These are phyloP conservation scores for Tetragnatha versicolor DNA, from an alignment of 1,140 invertebrate genomes.

Conservation along the genomic window DNA sequence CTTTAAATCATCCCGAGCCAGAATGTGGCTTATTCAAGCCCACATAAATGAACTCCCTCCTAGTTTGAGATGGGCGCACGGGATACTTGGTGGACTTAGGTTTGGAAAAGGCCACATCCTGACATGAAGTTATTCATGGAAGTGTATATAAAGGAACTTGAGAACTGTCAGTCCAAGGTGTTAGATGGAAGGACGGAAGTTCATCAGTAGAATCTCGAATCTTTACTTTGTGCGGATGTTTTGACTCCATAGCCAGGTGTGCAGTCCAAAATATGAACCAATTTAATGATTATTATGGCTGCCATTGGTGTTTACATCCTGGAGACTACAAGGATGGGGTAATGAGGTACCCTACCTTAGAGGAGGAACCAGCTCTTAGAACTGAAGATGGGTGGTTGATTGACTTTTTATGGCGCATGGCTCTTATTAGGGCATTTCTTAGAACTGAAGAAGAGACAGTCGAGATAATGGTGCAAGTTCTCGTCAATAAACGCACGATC, in stretches of 20 bases:
- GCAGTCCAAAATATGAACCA: slow-evolving; percentile 1
- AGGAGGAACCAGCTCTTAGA: too few species aligned
- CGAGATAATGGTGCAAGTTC: too few species aligned
- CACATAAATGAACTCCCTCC: too few species aligned
- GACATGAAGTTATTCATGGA: background rate
- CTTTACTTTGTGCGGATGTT: slow-evolving; percentile 15
- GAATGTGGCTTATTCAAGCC: too few species aligned
- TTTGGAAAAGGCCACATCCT: slow-evolving; percentile 1
- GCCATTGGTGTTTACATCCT: slow-evolving; percentile 20
- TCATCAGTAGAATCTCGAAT: background rate
- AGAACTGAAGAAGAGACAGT: too few species aligned
- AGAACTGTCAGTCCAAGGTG: slow-evolving; percentile 13
- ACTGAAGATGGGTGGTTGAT: too few species aligned
- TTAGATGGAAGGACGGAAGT: background rate
- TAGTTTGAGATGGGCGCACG: too few species aligned
- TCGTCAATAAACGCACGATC: too few species aligned
- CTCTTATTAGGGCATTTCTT: too few species aligned
- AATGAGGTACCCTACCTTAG: slow-evolving; percentile 8
- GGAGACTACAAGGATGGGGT: slow-evolving; percentile 52
- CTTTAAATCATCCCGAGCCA: too few species aligned
- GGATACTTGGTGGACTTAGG: too few species aligned
- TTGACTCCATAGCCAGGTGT: background rate
- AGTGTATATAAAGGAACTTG: slow-evolving; percentile 5
- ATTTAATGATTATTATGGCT: slow-evolving; percentile 10
- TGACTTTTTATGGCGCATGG: too few species aligned